Conservation (phyloP, 23 tunicate genomes). For the Ascidia mentula region DNA sequence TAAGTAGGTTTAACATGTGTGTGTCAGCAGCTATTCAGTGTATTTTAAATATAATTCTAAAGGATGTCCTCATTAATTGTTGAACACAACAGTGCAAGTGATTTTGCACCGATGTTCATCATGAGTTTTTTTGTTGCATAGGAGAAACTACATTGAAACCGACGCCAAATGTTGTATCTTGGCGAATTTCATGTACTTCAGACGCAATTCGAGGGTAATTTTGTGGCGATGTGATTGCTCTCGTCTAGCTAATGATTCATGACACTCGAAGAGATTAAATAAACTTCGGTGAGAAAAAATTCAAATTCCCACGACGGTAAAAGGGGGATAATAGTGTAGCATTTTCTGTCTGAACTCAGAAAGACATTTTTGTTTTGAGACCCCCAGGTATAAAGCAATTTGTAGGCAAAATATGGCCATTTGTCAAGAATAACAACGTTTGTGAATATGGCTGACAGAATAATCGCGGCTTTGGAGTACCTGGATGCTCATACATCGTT, state of each 20-base stretch:
- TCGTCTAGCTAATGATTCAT: not conserved
- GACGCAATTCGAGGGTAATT: not conserved
- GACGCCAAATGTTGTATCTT: no score
- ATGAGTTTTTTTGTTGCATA: no score
- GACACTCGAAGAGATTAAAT: not conserved
- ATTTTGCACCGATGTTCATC: no score
- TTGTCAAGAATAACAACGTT: not conserved
- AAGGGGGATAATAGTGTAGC: not conserved
- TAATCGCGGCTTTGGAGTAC: conserved; percentile 79
- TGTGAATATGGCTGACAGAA: conserved; percentile 59
- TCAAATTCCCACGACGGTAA: not conserved
- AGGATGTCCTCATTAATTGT: no score
- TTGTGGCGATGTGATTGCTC: not conserved
- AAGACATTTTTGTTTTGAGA: no score
- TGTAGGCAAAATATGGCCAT: not conserved
- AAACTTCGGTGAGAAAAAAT: conserved; percentile 4
- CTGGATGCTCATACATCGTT: conserved; percentile 57
- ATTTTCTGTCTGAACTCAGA: not conserved
- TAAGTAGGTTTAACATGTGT: no score
- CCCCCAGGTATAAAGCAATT: not conserved
- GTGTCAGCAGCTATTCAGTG: no score
- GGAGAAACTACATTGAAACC: no score
- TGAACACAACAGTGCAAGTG: no score
- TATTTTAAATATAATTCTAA: no score
- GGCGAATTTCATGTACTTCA: no score